Base-by-base conservation (phyloP, 2,888 invertebrate species). In the Galerucella calmariensis region DNA sequence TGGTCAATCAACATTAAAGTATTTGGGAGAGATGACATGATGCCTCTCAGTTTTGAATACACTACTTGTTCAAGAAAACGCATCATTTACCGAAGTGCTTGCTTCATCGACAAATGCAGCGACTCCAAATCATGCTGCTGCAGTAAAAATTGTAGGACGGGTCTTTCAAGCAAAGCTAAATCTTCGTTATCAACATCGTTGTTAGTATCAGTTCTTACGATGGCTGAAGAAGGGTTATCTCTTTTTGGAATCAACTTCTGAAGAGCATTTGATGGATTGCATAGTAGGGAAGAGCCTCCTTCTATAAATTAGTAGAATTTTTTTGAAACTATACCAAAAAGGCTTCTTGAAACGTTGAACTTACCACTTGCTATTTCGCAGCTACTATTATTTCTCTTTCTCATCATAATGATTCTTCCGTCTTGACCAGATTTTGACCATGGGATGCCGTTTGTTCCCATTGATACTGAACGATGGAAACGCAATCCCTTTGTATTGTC, bases 201-300 rank as follows among this genome's bases (percentile, higher is more conserved):
- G 41, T 83, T 83, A 2, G 83, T 81, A 74, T 88, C 87, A 74
- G 84, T 86, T 67, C 77, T 79, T 5, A 73, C 77, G 14, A 86
- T 85, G 1, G 89, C 87, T 14, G 90, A 89, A 1, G 89, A 89
- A 0, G 90, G 89, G 73, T 89, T 88, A 79, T 92, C 90, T 85
- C 91, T 90, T 70, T 90, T 91, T 20, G 91, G 94, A 59, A 94
- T 94, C 79, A 97, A 89, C 80, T 94, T 94, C 75, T 95, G 94
- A 53, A 98, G 90, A 35, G 96, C 94, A 27, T 94, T 92, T 59
- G 97, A 97, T 2, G 97, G 97, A 86, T 97, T 95, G 74, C 96
- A 95, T 0, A 98, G 89, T 9, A 97, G 88, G 0, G 95, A 95
- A 16, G 94, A 93, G 6, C 94, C 95, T 12, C 91, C 92, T 80